Percentiles rank a stretch among this genome's conserved stretches.
phyloP scores from a whole-genome alignment of 1,140 invertebrate species.

The Diachasmimorpha longicaudata region DNA sequence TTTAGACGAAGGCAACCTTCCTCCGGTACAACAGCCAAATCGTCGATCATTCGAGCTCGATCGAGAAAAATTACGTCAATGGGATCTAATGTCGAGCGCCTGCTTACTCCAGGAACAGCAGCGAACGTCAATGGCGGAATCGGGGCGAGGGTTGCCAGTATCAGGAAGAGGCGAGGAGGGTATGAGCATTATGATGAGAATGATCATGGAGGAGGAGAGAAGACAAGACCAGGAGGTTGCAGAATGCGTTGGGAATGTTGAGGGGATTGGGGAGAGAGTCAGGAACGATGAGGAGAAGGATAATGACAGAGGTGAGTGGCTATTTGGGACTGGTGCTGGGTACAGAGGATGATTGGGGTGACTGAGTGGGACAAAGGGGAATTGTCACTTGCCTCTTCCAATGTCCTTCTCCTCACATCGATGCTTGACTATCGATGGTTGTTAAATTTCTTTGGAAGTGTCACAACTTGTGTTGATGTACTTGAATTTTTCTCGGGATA shows the following conservation, averaged over 20 bases:
- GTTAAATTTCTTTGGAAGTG: constrained; percentile 11
- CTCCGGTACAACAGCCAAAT: constrained; percentile 35
- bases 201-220: constrained; percentile 41
- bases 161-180: constrained; percentile 19
- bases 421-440: not conserved
- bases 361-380: not conserved
- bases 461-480: constrained; percentile 35
- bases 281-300: constrained; percentile 43
- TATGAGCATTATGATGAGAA: constrained; percentile 27
- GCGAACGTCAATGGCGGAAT: constrained; percentile 49
- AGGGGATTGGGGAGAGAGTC: constrained; percentile 58
- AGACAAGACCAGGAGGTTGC: constrained; percentile 48
- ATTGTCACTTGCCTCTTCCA: constrained; percentile 23
- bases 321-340: constrained; percentile 49
- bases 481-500: no score
- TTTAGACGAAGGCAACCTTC: constrained; percentile 66
- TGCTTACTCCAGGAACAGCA: constrained; percentile 63
- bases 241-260: constrained; percentile 58
- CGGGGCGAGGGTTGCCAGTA: constrained; percentile 53
- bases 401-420: constrained; percentile 3
- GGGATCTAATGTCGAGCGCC: constrained; percentile 85
- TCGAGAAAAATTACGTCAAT: constrained; percentile 83
- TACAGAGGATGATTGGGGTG: constrained; percentile 43
- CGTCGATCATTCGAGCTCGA: constrained; percentile 74
- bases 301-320: constrained; percentile 58